phyloP scores from a whole-genome alignment of 2,113 vertebrate species.

The Empidonax traillii region DNA sequence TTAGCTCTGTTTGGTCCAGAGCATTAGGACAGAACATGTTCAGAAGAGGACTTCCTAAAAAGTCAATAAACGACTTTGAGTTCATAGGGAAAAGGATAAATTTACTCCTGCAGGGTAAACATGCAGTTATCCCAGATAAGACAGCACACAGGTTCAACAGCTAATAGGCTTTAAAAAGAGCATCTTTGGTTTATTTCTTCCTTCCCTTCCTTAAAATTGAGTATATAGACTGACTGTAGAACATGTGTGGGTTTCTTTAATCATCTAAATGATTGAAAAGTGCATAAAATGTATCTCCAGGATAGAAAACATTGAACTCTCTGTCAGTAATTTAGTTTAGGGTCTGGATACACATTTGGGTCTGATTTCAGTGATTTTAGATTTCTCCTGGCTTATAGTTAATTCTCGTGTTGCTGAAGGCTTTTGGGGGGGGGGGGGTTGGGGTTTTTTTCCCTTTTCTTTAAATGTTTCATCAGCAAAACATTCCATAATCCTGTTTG shows the following conservation, averaged over 20 bases:
- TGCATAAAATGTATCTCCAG: neutral
- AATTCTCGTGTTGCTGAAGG: neutral
- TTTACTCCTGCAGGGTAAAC: neutral
- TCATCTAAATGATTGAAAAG: neutral
- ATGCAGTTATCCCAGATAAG: neutral
- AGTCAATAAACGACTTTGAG: neutral
- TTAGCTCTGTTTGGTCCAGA: neutral
- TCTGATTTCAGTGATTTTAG: neutral
- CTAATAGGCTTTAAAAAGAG: neutral
- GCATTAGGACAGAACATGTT: neutral
- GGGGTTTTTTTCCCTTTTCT: rapidly evolving
- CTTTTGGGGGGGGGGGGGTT: neutral
- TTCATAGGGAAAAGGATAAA: neutral
- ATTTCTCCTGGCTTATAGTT: neutral
- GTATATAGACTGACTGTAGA: neutral
- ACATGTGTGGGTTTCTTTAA: neutral
- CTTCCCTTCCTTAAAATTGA: neutral
- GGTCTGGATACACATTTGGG: neutral
- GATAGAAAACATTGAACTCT: neutral
- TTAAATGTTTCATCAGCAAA: neutral
- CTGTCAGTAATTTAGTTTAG: neutral
- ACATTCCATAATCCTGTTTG: neutral
- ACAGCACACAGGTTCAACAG: neutral
- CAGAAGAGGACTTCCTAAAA: neutral
- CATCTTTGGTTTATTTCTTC: neutral